Evolutionary conservation across 1,140 invertebrate species (phyloP).

Genomic region (Macrobrachium nipponense): DNA sequence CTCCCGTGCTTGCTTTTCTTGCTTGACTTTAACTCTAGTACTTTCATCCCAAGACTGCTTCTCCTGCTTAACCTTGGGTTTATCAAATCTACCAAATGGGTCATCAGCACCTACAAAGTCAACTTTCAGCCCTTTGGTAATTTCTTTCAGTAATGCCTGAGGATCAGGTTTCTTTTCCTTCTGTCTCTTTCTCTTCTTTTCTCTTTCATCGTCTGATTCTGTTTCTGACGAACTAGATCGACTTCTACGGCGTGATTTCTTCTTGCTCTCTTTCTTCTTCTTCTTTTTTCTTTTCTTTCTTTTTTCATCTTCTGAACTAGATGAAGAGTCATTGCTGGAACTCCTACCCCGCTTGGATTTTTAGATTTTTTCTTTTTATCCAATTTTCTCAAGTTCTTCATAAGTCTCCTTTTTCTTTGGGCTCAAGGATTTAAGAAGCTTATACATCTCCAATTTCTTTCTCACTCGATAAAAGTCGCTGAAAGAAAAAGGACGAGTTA

Average conservation of each 20-base stretch:
- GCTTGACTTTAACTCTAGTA: background rate
- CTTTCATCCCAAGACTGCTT: slow-evolving; percentile 35
- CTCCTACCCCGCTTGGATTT: slow-evolving; percentile 73
- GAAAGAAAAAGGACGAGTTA: slow-evolving; percentile 48
- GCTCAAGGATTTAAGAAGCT: slow-evolving; percentile 84
- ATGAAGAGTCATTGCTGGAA: slow-evolving; percentile 58
- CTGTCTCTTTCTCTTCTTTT: slow-evolving; percentile 29
- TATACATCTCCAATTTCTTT: slow-evolving; percentile 74
- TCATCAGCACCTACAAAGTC: slow-evolving; percentile 58
- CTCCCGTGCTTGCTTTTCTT: background rate
- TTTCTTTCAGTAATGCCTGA: slow-evolving; percentile 58
- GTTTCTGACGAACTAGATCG: slow-evolving; percentile 6
- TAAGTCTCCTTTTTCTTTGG: slow-evolving; percentile 88
- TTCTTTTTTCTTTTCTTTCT: slow-evolving; percentile 62
- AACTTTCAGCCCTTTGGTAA: slow-evolving; percentile 60
- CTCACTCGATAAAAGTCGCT: slow-evolving; percentile 68
- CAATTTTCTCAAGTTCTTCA: slow-evolving; percentile 83
- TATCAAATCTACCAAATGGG: slow-evolving; percentile 30
- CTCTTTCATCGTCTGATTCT: slow-evolving; percentile 37
- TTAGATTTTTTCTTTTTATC: slow-evolving; percentile 74
- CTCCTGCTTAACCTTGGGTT: slow-evolving; percentile 24
- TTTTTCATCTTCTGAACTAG: slow-evolving; percentile 65
- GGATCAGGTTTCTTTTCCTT: slow-evolving; percentile 52
- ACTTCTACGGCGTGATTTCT: slow-evolving; percentile 29
- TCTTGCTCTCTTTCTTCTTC: slow-evolving; percentile 46